Evolutionary conservation across 2,888 invertebrate species (phyloP), one percentile per base, ranked within the genome.

Genomic region (Fabriciana adippe): DNA sequence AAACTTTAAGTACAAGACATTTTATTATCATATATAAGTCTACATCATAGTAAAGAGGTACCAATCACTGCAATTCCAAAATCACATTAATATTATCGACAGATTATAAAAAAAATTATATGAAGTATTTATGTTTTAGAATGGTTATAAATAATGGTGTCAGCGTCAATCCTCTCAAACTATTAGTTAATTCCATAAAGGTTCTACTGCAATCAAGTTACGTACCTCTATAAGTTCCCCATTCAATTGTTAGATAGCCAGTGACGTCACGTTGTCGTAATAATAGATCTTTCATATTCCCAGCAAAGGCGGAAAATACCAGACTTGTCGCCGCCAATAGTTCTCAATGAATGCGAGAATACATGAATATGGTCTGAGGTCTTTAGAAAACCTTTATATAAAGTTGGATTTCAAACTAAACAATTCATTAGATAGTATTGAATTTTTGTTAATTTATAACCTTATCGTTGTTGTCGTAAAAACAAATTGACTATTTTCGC

Each of bases 281-380:
- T 69, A 60, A 61, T 47, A 65, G 67, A 62, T 48, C 48, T 65
- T 57, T 64, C 60, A 65, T 54, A 47, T 64, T 66, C 51, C 21
- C 18, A 48, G 26, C 41, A 53, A 66, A 65, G 67, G 63, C 71
- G 73, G 70, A 73, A 71, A 72, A 67, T 68, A 70, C 73, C 74
- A 81, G 83, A 79, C 81, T 74, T 72, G 78, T 74, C 79, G 80
- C 69, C 81, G 80, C 77, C 78, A 59, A 59, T 48, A 48, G 8
- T 16, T 16, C 55, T 18, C 50, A 45, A 55, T 68, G 50, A 60
- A 55, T 15, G n/a, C 8, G 45, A 56, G 45, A 16, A 26, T 41
- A 56, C 66, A 61, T 67, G 45, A 64, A 67, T 48, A 61, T 50
- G 65, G 13, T 55, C 26, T 51, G 26, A 47, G 26, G 18, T 47